phyloP scores from a whole-genome alignment of 2,888 invertebrate species.

The Lithophane semibrunnea region DNA sequence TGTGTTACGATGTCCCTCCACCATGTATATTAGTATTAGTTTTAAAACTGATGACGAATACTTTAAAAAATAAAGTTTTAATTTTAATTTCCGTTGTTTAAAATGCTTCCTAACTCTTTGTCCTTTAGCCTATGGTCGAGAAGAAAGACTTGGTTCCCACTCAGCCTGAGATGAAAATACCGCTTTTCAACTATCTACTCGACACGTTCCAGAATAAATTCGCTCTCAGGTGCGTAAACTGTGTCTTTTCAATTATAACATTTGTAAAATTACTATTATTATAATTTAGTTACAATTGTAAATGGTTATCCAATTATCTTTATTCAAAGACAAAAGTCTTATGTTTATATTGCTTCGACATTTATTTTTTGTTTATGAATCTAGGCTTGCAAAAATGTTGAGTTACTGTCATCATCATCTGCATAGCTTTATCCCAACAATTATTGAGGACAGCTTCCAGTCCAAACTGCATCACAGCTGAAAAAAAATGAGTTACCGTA shows the following conservation, averaged over 20 bases:
- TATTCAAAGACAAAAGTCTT: neutral
- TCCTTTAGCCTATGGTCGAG: conserved; percentile 85
- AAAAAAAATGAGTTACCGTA: too few relatives aligned
- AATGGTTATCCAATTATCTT: neutral
- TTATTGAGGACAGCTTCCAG: neutral
- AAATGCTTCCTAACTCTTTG: neutral
- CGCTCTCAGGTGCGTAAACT: conserved; percentile 69
- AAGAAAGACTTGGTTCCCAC: conserved; percentile 86
- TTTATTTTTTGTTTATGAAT: neutral
- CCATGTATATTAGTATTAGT: neutral
- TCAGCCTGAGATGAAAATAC: conserved; percentile 76
- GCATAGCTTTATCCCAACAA: neutral
- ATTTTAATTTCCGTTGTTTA: neutral
- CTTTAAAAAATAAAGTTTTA: neutral
- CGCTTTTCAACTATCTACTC: conserved; percentile 81
- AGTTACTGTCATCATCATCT: too few relatives aligned
- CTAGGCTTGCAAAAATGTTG: neutral
- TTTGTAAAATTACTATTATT: neutral
- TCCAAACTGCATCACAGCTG: too few relatives aligned
- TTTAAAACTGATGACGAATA: neutral
- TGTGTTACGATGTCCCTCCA: neutral
- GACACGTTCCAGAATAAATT: conserved; percentile 83
- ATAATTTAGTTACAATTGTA: neutral
- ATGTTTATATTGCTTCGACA: neutral
- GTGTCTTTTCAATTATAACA: neutral